Conservation (phyloP, 2,113 vertebrate genomes). For the Xenopus laevis region DNA sequence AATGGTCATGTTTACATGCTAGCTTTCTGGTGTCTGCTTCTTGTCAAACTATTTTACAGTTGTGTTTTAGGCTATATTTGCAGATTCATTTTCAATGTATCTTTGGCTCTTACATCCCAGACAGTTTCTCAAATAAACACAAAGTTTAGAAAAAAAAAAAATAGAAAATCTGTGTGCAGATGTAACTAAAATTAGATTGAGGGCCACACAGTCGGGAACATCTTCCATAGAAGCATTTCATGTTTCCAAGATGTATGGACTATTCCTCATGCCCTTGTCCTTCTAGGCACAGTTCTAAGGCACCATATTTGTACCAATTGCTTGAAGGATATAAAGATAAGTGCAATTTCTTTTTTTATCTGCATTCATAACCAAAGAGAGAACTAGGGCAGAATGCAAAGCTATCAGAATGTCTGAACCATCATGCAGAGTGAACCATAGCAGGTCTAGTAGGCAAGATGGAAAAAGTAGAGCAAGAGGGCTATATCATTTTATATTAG, state of each 20-base stretch:
- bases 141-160: conserved; percentile 44
- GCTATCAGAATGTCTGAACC: too few relatives aligned
- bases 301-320: too few relatives aligned
- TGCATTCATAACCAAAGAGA: too few relatives aligned
- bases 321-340: too few relatives aligned
- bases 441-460: too few relatives aligned
- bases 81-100: conserved; percentile 54
- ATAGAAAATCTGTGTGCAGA: conserved; percentile 36
- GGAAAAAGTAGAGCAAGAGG: too few relatives aligned
- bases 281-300: too few relatives aligned
- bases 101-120: conserved; percentile 48
- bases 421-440: too few relatives aligned
- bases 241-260: not conserved
- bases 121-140: conserved; percentile 63
- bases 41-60: conserved; percentile 51
- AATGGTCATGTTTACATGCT: not conserved
- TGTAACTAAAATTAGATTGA: conserved; percentile 57
- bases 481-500: too few relatives aligned
- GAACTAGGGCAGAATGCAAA: too few relatives aligned
- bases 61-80: conserved; percentile 1
- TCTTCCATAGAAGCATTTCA: conserved; percentile 31
- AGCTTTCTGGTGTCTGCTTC: not conserved
- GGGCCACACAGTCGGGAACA: conserved; percentile 64
- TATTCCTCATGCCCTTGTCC: not conserved
- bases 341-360: too few relatives aligned